Conservation (phyloP, 2,797 vertebrate genomes). For the Rallus crepitans region DNA sequence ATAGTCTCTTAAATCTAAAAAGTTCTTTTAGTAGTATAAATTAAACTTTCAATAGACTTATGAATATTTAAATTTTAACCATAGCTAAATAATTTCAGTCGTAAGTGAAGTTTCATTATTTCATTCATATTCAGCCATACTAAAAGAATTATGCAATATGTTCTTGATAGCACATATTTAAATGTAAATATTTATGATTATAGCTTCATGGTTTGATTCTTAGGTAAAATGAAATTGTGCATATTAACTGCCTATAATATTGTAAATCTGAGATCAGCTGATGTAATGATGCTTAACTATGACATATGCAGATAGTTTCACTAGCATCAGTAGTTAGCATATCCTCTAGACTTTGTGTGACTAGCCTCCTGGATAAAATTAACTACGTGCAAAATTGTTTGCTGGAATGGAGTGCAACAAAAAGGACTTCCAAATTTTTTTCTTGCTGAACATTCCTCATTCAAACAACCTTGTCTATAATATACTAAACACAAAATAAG, state of each 20-base stretch:
- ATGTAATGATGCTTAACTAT: neutral
- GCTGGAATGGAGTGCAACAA: neutral
- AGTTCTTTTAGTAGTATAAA: neutral
- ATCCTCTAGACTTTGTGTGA: neutral
- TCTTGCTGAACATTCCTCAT: neutral
- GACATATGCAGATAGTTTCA: neutral
- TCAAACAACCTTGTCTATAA: neutral
- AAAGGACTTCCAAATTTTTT: neutral
- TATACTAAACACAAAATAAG: neutral
- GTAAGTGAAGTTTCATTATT: neutral
- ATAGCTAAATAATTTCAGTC: neutral
- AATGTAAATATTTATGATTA: neutral
- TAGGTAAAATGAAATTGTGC: neutral
- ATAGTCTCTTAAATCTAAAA: neutral
- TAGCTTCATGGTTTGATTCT: neutral
- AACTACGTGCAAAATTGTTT: neutral
- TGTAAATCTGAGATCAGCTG: neutral
- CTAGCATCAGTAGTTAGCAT: neutral
- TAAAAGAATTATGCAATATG: neutral
- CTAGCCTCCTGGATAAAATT: neutral
- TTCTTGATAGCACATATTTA: neutral
- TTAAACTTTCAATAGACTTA: neutral
- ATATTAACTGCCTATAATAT: neutral
- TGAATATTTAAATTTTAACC: neutral
- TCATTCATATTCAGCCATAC: neutral